Base-by-base conservation (phyloP, 2,888 invertebrate species). In the Gandaritis pyraliata region DNA sequence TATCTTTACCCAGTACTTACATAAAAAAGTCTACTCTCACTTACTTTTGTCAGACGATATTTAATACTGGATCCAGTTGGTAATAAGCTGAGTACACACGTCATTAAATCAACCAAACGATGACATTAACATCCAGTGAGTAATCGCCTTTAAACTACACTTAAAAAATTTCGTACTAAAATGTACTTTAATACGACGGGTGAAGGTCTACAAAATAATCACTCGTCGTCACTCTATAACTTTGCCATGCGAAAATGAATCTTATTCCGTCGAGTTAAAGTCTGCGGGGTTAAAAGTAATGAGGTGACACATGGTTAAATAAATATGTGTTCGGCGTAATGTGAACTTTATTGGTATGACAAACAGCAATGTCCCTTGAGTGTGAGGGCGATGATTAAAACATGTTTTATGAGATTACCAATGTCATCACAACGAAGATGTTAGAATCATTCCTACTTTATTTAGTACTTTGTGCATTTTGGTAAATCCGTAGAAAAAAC, bases 61-160 rank as follows among this genome's bases (percentile, higher is more conserved):
- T n/a, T n/a, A n/a, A n/a, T 15, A 15, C 15, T 38, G 39, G 39
- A 52, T 49, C 58, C 54, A 52, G 36, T 15, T 12, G 41, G 58
- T 57, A 54, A 62, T 62, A 65, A 58, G 55, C 45, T 48, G 39
- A 54, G 45, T 56, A 33, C 61, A 64, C 57, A 58, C 64, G 18
- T 58, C 61, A 58, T 61, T 64, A 69, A 54, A 70, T 65, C 69
- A 60, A 61, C 39, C 16, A 38, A 51, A 68, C 43, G 64, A 64
- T 23, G 41, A 59, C 64, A 61, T 68, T 66, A 66, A 67, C 46
- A 59, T 54, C 61, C 36, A 48, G 51, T 13, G 30, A 63, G 62
- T 61, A 58, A 66, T 68, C 53, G 59, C 50, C 57, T 18, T 54
- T 57, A 46, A 41, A 60, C 60, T 36, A 39, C 56, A 30, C 43